These are phyloP conservation scores for Microcebus ravelobensis DNA, from an alignment of 2,113 vertebrate species.

Conservation along the genomic window DNA sequence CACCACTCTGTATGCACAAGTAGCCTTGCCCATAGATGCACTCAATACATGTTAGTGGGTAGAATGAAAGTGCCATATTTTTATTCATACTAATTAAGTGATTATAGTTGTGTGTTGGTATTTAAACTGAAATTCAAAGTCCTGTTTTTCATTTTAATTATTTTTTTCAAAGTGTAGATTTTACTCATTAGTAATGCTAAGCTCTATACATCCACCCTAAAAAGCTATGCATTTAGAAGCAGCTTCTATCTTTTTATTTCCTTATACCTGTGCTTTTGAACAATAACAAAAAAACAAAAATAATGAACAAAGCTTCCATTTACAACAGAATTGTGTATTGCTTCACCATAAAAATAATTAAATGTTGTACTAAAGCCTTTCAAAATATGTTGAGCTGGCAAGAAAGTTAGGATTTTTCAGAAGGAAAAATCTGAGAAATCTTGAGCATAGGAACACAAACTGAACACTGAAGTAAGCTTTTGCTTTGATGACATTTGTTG, in stretches of 20 bases:
- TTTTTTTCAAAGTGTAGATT: neutral
- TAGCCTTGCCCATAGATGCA: neutral
- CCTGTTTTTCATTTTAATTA: neutral
- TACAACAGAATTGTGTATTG: neutral
- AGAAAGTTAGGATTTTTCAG: neutral
- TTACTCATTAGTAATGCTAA: neutral
- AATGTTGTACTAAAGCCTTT: neutral
- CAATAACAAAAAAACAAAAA: neutral
- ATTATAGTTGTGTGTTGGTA: neutral
- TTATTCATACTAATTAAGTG: neutral
- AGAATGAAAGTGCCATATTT: neutral
- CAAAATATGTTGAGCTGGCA: neutral
- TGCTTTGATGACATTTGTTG: neutral
- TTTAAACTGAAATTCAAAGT: neutral
- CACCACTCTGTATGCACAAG: neutral
- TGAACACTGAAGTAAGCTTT: neutral
- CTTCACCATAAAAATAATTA: neutral
- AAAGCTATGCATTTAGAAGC: neutral
- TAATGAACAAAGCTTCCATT: neutral
- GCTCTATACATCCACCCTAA: neutral
- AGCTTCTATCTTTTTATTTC: neutral
- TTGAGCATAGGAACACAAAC: neutral
- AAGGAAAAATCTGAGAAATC: neutral
- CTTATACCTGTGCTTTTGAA: neutral
- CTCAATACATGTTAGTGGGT: neutral